phyloP scores from a whole-genome alignment of 2,113 vertebrate species.

The Scopus umbretta region DNA sequence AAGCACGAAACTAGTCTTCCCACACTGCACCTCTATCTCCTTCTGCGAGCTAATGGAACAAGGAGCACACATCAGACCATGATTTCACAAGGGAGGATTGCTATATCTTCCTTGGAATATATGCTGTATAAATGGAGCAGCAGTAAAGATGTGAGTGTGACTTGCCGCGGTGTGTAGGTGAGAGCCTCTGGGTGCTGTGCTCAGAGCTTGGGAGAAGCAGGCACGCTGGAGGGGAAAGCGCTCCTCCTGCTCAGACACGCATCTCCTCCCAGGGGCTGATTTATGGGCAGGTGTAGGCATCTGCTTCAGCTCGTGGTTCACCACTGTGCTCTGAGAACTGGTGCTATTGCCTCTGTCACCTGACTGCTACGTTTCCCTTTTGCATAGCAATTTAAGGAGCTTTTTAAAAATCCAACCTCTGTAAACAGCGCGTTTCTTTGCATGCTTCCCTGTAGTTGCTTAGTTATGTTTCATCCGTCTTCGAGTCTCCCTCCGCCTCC shows the following conservation, averaged over 20 bases:
- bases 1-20: slow-evolving; percentile 23
- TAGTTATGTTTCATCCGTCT: neutral
- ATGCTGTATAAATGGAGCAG: neutral
- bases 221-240: neutral
- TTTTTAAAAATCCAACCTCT: neutral
- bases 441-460: neutral
- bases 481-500: neutral
- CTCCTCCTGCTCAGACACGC: neutral
- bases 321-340: neutral
- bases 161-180: neutral
- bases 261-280: neutral
- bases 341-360: neutral
- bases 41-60: neutral
- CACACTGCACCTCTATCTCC: neutral
- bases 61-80: neutral
- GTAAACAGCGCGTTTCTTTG: neutral
- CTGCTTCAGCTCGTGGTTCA: neutral
- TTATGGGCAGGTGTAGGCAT: neutral
- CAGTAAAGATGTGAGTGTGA: neutral
- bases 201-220: neutral
- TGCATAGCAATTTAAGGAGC: neutral
- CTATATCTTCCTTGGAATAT: neutral
- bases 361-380: neutral
- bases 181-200: neutral
- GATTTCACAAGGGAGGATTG: slow-evolving; percentile 16